Conservation (phyloP, 2,888 invertebrate genomes). For the Macroteleia sp. region DNA sequence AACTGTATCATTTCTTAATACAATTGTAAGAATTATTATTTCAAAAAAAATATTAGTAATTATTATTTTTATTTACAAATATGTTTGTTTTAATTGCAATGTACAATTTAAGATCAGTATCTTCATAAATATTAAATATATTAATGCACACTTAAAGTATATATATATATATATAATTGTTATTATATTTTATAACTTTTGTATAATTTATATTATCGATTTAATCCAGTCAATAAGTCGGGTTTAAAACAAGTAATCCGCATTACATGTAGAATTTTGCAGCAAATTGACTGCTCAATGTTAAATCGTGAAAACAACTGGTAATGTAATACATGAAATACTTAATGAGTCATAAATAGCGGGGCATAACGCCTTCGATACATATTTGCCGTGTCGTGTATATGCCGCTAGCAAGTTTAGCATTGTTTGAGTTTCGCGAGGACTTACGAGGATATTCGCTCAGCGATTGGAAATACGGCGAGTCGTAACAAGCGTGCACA, state of each 20-base stretch:
- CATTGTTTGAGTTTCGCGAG: slow-evolving; percentile 53
- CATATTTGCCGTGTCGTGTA: slow-evolving; percentile 49
- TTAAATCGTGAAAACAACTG: slow-evolving; percentile 37
- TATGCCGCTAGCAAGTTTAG: slow-evolving; percentile 30
- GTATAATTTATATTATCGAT: background rate
- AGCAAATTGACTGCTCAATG: slow-evolving; percentile 33
- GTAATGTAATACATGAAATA: slow-evolving; percentile 48
- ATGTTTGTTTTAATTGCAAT: too few species aligned
- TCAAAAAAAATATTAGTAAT: too few species aligned
- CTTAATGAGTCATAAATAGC: slow-evolving; percentile 52
- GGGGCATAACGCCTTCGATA: slow-evolving; percentile 45
- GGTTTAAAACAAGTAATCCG: slow-evolving; percentile 19
- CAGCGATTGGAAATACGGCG: slow-evolving; percentile 68
- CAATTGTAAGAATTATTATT: too few species aligned
- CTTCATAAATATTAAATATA: too few species aligned
- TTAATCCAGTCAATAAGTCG: slow-evolving; percentile 22
- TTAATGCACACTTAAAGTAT: too few species aligned
- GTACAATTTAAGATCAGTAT: too few species aligned
- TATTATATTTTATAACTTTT: too few species aligned
- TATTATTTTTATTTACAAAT: too few species aligned
- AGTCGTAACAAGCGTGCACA: slow-evolving; percentile 76
- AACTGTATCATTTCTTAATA: too few species aligned
- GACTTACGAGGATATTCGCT: slow-evolving; percentile 62
- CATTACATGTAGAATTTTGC: slow-evolving; percentile 19
- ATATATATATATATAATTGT: too few species aligned